These are phyloP conservation scores for Leptosomus discolor DNA, from an alignment of 2,113 vertebrate species.

Conservation along the genomic window DNA sequence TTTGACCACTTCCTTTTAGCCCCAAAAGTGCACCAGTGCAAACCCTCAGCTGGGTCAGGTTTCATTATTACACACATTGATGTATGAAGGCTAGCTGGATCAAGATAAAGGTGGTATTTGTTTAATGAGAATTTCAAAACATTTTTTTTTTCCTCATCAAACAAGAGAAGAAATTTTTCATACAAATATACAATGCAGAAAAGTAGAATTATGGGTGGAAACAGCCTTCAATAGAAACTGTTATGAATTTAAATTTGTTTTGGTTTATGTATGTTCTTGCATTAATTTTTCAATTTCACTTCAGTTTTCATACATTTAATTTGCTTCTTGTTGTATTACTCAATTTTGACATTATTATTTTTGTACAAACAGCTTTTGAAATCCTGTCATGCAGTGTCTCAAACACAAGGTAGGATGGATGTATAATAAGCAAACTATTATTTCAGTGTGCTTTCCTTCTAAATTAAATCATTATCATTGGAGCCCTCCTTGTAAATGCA, in stretches of 20 bases:
- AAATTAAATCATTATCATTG: conserved; percentile 35
- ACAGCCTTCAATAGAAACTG: conserved; percentile 12
- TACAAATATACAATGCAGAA: background rate
- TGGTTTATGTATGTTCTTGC: conserved; percentile 72
- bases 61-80: background rate
- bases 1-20: background rate
- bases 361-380: conserved; percentile 98
- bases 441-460: conserved; percentile 70
- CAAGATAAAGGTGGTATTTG: background rate
- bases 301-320: conserved; percentile 89
- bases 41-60: background rate
- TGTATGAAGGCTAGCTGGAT: background rate
- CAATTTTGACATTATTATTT: conserved; percentile 86
- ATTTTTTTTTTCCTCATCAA: background rate
- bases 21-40: background rate
- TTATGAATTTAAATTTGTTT: conserved; percentile 65
- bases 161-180: background rate
- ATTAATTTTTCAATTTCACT: conserved; percentile 73
- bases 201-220: conserved; percentile 7
- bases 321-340: conserved; percentile 81
- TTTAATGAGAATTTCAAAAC: background rate
- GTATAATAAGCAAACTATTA: conserved; percentile 71
- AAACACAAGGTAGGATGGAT: conserved; percentile 92
- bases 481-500: conserved; percentile 36
- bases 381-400: conserved; percentile 98